Evolutionary conservation across 2,113 vertebrate species (phyloP), one percentile per base, ranked within the genome.

Genomic region (Scolopax mira): DNA sequence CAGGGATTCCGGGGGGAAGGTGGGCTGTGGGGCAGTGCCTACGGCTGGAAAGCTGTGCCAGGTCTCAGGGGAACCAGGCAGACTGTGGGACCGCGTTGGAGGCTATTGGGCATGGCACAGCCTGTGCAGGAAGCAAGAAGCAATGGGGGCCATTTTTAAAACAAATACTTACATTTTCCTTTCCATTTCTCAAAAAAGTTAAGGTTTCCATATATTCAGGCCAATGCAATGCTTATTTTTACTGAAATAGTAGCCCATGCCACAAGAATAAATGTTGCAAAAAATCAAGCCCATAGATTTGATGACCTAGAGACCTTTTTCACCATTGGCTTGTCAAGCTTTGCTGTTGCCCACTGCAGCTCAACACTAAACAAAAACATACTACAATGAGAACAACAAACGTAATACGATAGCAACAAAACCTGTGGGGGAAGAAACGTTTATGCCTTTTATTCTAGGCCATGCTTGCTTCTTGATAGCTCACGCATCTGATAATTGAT

Each of bases 51-150:
- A 89, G 89, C 13, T 48, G 11, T 14, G 33, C 41, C 58, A 94
- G 86, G 48, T 70, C 78, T 54, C 41, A 12, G 33, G 28, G 52
- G 41, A 57, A 75, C 0, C 5, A 15, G 72, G 69, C 69, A 58
- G 82, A 74, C 44, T 39, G 75, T 0, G 3, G 33, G 21, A 39
- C 23, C 3, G 1, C 27, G 39, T 3, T 0, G 28, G 28, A 65
- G 4, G 33, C 0, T 0, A 23, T 6, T 1, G 1, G 18, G 13
- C 49, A 27, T 7, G 21, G 52, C 71, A 30, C n/a, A 71, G 74
- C 39, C 62, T 1, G 4, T 16, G 49, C 60, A 69, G 60, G 39
- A 67, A 28, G 44, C 8, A 74, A 90, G 44, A 74, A 90, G 44
- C 35, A 65, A 9, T 6, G 31, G 52, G 35, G 21, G 4, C 3